These are phyloP conservation scores for Lichenostomus cassidix DNA, from an alignment of 2,113 vertebrate species.

Conservation along the genomic window DNA sequence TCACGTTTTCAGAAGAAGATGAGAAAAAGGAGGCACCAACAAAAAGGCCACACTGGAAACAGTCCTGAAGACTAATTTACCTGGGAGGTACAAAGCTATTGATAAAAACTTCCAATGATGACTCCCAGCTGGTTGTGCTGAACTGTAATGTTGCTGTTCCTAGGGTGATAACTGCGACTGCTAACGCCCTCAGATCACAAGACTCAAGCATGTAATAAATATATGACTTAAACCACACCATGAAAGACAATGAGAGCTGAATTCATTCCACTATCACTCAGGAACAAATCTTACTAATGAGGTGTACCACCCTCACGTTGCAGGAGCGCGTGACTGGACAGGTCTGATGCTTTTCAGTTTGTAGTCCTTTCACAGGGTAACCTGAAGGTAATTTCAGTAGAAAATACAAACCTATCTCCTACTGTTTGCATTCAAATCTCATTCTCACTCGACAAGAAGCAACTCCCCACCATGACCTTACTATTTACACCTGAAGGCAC, in stretches of 20 bases:
- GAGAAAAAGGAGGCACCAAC: neutral
- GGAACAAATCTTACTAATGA: neutral
- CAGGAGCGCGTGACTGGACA: neutral
- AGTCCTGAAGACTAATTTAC: neutral
- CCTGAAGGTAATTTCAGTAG: constrained; percentile 48
- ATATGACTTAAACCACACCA: neutral
- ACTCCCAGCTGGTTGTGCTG: neutral
- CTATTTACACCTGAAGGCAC: constrained; percentile 42
- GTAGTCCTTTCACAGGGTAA: constrained; percentile 22
- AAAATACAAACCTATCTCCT: constrained; percentile 28
- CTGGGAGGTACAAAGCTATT: neutral
- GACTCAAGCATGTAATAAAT: neutral
- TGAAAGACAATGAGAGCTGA: neutral
- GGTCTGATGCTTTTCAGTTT: neutral
- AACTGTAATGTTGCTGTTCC: neutral
- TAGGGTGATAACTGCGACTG: neutral
- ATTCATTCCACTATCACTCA: neutral
- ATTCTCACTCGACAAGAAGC: constrained; percentile 26
- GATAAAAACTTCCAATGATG: neutral
- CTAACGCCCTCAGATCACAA: neutral
- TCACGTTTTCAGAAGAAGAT: neutral
- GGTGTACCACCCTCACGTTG: neutral
- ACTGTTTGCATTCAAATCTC: constrained; percentile 33
- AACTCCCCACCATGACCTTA: neutral
- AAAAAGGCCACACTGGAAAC: neutral